Percentiles rank a stretch among this genome's conserved stretches.
phyloP scores from a whole-genome alignment of 1,140 invertebrate genomes.

The Pseudomyrmex sp. region DNA sequence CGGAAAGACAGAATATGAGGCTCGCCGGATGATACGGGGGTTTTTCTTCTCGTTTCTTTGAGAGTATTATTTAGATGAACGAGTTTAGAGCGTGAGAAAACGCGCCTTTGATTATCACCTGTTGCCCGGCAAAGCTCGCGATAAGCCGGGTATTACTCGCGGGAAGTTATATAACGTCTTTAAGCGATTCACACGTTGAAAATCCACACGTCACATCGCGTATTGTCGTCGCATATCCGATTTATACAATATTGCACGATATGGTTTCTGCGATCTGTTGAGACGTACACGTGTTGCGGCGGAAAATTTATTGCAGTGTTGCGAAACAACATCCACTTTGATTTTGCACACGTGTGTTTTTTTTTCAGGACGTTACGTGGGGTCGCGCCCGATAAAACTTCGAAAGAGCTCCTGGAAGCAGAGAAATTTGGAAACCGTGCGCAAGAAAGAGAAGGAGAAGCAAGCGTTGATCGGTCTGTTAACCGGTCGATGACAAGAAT shows the following conservation, averaged over 20 bases:
- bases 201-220: too few species aligned
- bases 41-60: not conserved
- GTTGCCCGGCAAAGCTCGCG: constrained; percentile 8
- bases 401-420: constrained; percentile 98
- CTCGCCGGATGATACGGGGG: too few species aligned
- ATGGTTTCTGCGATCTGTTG: too few species aligned
- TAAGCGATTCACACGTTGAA: too few species aligned
- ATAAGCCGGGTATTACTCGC: too few species aligned
- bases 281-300: too few species aligned
- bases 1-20: too few species aligned
- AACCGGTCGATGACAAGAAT: constrained; percentile 83
- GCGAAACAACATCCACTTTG: not conserved
- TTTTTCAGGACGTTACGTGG: constrained; percentile 95
- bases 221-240: not conserved
- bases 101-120: constrained; percentile 10
- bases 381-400: constrained; percentile 98
- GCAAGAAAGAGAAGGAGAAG: constrained; percentile 98
- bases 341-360: constrained; percentile 31
- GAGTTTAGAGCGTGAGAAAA: constrained; percentile 3
- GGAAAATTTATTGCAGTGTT: not conserved
- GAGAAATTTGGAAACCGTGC: constrained; percentile 95
- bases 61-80: not conserved
- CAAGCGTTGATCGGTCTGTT: constrained; percentile 90
- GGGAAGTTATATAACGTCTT: too few species aligned
- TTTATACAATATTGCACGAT: not conserved